Base-by-base conservation (phyloP, 2,888 invertebrate genomes). In the Cenopis cana region DNA sequence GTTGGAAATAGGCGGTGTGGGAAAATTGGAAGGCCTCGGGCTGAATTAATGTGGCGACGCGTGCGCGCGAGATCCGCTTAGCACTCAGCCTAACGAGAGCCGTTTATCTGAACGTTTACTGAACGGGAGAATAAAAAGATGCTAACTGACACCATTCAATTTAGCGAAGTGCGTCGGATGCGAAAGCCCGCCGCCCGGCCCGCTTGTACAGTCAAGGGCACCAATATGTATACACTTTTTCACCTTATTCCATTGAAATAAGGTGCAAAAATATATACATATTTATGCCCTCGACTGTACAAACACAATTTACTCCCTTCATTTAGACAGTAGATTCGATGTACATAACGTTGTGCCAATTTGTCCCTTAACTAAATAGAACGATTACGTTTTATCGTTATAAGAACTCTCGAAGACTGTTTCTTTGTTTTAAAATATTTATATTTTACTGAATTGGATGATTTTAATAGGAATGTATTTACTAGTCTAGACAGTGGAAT, bases 401-500 rank as follows among this genome's bases (percentile, higher is more conserved):
- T 69, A 70, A 60, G 68, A 55, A 18, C 49, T 62, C 76, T 73
- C 75, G 76, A 83, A 86, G 86, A 88, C 87, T 88, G 87, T 80
- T 79, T 79, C 76, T 74, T 81, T 82, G 78, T 83, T 81, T 81
- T 83, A 78, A 82, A 81, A 80, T 81, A 84, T 85, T 85, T 82
- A 86, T 83, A 81, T 81, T 81, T 74, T 80, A 78, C 82, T 77
- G 81, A 82, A 79, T 81, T 76, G 72, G 73, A 38, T 79, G 52
- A 76, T 78, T 36, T 41, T 66, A 65, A 55, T 24, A 36, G 38
- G 36, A 61, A 38, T 67, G 59, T 65, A 68, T 60, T 56, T 78
- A 80, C 87, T 87, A 87, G 87, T 87, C 87, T 82, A 80, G 79
- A 82, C 77, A 76, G 79, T 79, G 76, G 76, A 78, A 77, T 76